Conservation (phyloP, 2,113 vertebrate species). For the Glaucomys volans region DNA sequence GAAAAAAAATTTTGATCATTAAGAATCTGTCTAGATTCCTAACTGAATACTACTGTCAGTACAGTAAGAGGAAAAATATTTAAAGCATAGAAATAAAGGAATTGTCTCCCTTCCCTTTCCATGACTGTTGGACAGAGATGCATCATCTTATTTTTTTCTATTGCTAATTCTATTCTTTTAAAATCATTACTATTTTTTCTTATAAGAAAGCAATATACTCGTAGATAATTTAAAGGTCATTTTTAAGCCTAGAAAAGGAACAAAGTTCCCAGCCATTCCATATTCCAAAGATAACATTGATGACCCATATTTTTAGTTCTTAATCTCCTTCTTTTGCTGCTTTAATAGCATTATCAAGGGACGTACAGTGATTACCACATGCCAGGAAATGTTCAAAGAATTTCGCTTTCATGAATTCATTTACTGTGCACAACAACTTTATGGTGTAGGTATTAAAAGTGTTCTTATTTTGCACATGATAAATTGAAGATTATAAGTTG, state of each 20-base stretch:
- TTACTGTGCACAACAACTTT: neutral
- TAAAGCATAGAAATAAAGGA: neutral
- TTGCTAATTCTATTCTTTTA: neutral
- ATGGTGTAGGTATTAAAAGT: neutral
- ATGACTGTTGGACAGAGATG: neutral
- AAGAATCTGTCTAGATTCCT: neutral
- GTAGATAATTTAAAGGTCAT: neutral
- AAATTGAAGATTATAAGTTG: neutral
- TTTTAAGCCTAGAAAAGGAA: neutral
- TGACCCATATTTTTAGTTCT: neutral
- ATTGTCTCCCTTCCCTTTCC: neutral
- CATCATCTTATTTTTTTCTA: neutral
- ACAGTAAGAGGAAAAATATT: neutral
- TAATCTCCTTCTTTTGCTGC: neutral
- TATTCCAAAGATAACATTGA: neutral
- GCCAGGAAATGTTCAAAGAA: neutral
- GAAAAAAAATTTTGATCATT: neutral
- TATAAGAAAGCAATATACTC: neutral
- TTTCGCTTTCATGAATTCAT: neutral
- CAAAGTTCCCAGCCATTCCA: neutral
- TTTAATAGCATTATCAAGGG: neutral
- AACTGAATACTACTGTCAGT: neutral
- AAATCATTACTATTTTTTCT: slow-evolving; percentile 9
- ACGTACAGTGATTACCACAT: neutral
- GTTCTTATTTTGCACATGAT: neutral